These are phyloP conservation scores for Tachyglossus aculeatus DNA, from an alignment of 2,797 vertebrate species.

Conservation along the genomic window DNA sequence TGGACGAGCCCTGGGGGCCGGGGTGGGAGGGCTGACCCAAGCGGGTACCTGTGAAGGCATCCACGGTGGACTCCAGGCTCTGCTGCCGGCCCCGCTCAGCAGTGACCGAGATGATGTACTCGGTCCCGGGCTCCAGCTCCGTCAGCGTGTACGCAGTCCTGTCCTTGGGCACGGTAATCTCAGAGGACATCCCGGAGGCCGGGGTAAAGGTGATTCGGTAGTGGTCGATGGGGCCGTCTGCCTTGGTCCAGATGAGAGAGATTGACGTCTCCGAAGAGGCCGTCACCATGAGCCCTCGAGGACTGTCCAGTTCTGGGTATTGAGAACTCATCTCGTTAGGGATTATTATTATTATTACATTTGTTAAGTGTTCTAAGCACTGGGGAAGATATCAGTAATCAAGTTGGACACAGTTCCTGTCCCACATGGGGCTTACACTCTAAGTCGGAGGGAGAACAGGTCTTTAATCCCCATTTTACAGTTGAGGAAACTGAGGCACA, in stretches of 20 bases:
- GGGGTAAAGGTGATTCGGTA: conserved; percentile 93
- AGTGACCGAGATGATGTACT: conserved; percentile 92
- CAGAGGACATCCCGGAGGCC: conserved; percentile 84
- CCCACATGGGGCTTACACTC: no score
- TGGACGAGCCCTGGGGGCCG: neutral
- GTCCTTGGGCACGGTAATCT: conserved; percentile 87
- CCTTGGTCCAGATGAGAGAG: conserved; percentile 89
- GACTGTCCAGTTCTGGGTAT: conserved; percentile 87
- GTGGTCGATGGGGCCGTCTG: conserved; percentile 92
- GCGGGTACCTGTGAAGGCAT: conserved; percentile 97
- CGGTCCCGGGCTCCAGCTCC: conserved; percentile 91
- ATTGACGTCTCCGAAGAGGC: conserved; percentile 95
- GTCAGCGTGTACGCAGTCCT: conserved; percentile 82
- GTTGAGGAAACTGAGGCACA: no score
- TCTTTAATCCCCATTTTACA: no score
- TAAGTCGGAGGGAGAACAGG: no score
- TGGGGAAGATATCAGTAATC: no score
- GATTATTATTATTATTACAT: no score
- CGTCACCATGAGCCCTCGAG: conserved; percentile 87
- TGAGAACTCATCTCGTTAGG: neutral
- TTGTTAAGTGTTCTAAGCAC: no score
- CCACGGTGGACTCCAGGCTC: conserved; percentile 89
- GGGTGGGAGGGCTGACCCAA: neutral
- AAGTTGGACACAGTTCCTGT: no score
- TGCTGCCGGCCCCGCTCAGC: conserved; percentile 93